Percentiles rank a stretch among this genome's conserved stretches.
Evolutionary conservation across 2,797 vertebrate genomes (phyloP).

Genomic region (Rhinichthys osculus): DNA sequence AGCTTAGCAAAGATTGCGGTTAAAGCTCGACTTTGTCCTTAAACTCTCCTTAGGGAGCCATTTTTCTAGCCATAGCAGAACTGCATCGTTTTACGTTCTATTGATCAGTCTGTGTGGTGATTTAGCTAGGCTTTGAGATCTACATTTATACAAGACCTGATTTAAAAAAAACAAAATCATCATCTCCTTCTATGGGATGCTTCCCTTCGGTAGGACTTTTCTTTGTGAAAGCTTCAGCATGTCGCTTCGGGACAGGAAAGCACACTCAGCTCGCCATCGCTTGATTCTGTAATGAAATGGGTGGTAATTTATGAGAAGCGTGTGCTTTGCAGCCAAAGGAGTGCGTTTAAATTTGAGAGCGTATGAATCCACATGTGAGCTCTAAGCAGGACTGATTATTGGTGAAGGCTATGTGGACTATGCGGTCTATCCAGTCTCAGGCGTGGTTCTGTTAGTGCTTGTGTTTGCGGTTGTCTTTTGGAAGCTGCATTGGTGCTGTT

Average conservation of each 20-base stretch:
- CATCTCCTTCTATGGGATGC: constrained; percentile 25
- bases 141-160: neutral
- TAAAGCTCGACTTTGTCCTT: constrained; percentile 42
- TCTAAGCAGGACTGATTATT: constrained; percentile 38
- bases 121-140: constrained; percentile 10
- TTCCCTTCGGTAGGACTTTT: constrained; percentile 35
- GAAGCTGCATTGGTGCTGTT: constrained; percentile 13
- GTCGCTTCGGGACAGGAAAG: constrained; percentile 11
- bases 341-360: constrained; percentile 3
- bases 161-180: neutral
- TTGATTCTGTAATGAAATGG: constrained; percentile 68
- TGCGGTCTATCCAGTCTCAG: constrained; percentile 60
- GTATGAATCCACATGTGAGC: constrained; percentile 64
- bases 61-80: neutral
- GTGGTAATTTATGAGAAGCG: constrained; percentile 69
- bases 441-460: constrained; percentile 38
- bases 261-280: constrained; percentile 22
- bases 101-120: neutral
- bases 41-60: constrained; percentile 27
- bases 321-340: constrained; percentile 53
- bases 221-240: constrained; percentile 28
- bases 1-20: constrained; percentile 50
- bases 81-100: neutral
- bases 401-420: constrained; percentile 31
- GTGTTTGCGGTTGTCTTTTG: constrained; percentile 42